These are phyloP conservation scores for Kuschelorhynchus macadamiae DNA, from an alignment of 2,888 invertebrate species.

Conservation along the genomic window DNA sequence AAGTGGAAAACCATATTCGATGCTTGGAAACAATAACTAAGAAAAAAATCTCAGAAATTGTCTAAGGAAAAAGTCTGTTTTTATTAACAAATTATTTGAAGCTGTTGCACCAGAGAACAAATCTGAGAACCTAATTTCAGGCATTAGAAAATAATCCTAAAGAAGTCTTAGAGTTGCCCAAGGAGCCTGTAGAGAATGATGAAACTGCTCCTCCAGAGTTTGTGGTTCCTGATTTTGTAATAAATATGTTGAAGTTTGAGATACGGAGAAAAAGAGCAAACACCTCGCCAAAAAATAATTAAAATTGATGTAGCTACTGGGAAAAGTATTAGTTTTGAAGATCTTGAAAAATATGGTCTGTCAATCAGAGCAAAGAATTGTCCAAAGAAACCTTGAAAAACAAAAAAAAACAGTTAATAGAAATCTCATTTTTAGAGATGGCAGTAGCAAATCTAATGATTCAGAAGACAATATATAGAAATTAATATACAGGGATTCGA, in stretches of 20 bases:
- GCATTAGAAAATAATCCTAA: too few species aligned
- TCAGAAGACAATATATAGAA: too few species aligned
- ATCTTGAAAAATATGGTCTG: background rate
- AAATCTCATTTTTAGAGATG: background rate
- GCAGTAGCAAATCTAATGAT: background rate
- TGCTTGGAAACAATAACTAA: conserved; percentile 23
- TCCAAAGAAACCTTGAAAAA: conserved; percentile 1
- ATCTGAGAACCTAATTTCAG: conserved; percentile 25
- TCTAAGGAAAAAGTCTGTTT: conserved; percentile 33
- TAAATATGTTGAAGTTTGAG: conserved; percentile 1
- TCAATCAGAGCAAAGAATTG: conserved; percentile 2
- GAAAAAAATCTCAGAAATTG: background rate
- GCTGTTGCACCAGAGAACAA: conserved; percentile 19
- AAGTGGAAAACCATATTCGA: conserved; percentile 36
- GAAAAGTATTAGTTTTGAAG: background rate
- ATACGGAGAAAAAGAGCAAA: conserved; percentile 1
- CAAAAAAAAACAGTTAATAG: background rate
- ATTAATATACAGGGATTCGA: too few species aligned
- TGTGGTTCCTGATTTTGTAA: background rate
- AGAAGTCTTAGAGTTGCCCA: conserved; percentile 21
- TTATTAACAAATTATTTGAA: conserved; percentile 32
- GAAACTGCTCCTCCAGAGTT: background rate
- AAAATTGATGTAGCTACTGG: conserved; percentile 7
- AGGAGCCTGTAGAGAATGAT: background rate
- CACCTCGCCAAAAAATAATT: background rate